Percentiles rank a stretch among this genome's conserved stretches.
phyloP scores from a whole-genome alignment of 2,797 vertebrate species.

The Cirrhinus molitorella region DNA sequence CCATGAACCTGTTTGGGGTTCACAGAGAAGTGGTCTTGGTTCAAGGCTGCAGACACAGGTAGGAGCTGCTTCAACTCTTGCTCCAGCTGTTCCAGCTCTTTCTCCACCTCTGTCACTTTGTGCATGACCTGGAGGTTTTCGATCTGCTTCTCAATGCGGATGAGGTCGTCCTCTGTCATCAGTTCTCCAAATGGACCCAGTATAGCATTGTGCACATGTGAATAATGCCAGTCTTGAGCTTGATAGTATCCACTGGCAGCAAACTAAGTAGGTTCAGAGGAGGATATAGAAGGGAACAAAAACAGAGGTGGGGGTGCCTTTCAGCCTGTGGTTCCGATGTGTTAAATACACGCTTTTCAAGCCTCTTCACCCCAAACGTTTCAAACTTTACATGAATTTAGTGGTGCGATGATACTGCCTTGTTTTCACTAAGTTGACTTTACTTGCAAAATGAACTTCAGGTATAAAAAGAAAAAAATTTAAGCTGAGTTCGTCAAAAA shows the following conservation, averaged over 20 bases:
- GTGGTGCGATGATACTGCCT: slow-evolving; percentile 90
- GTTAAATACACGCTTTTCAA: slow-evolving; percentile 70
- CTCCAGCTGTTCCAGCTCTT: slow-evolving; percentile 84
- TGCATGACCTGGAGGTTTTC: slow-evolving; percentile 96
- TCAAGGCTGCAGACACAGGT: slow-evolving; percentile 81
- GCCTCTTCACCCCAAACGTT: slow-evolving; percentile 74
- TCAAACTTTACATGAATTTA: slow-evolving; percentile 87
- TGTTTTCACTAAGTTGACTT: slow-evolving; percentile 56
- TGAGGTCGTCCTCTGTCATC: slow-evolving; percentile 91
- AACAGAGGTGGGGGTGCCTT: slow-evolving; percentile 79
- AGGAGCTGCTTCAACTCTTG: slow-evolving; percentile 86
- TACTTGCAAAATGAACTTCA: slow-evolving; percentile 29
- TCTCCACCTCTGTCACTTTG: slow-evolving; percentile 88
- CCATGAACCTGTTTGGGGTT: slow-evolving; percentile 89
- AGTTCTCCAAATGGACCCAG: slow-evolving; percentile 91
- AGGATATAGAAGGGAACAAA: slow-evolving; percentile 71
- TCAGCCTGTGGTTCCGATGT: slow-evolving; percentile 76
- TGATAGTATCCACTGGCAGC: slow-evolving; percentile 83
- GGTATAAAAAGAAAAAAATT: not conserved
- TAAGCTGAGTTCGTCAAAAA: slow-evolving; percentile 9
- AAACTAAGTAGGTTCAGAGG: slow-evolving; percentile 88
- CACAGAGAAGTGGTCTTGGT: slow-evolving; percentile 83
- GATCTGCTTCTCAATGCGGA: slow-evolving; percentile 92
- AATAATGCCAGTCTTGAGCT: slow-evolving; percentile 88
- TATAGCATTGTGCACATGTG: slow-evolving; percentile 84